Evolutionary conservation across 2,888 invertebrate species (phyloP).

Genomic region (Cantharis flavilabris): DNA sequence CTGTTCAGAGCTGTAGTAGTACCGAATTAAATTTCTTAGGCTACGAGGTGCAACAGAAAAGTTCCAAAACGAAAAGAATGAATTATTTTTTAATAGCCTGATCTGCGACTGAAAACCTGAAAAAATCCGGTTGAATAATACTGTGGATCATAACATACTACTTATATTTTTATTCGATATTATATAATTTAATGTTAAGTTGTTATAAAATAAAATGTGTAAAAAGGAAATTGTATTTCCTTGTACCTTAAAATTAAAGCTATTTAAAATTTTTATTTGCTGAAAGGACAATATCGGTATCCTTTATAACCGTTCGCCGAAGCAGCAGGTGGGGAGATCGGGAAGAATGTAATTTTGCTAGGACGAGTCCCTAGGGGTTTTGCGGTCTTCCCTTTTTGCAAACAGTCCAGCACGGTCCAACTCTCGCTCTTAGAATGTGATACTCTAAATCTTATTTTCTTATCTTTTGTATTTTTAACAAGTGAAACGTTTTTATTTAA

Average conservation of each 20-base stretch:
- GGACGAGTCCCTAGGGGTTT: slow-evolving; percentile 53
- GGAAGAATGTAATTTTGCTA: slow-evolving; percentile 56
- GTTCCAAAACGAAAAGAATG: neutral
- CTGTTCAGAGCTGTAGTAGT: neutral
- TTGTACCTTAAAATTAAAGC: neutral
- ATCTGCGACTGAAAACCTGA: too few species aligned
- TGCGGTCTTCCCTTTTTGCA: slow-evolving; percentile 52
- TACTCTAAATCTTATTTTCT: neutral
- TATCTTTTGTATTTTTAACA: neutral
- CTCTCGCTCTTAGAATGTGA: slow-evolving; percentile 32
- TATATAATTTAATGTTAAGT: neutral
- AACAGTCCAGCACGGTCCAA: slow-evolving; percentile 50
- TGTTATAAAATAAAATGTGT: neutral
- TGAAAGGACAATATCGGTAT: slow-evolving; percentile 17
- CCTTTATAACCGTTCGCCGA: slow-evolving; percentile 19
- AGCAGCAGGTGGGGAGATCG: slow-evolving; percentile 46
- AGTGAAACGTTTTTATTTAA: neutral
- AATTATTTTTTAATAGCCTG: too few species aligned
- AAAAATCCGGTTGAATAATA: neutral
- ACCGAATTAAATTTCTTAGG: neutral
- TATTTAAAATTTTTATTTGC: slow-evolving; percentile 17
- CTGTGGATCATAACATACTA: neutral
- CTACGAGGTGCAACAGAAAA: neutral
- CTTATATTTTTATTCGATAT: neutral
- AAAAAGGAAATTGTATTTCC: neutral